Evolutionary conservation across 2,113 vertebrate genomes (phyloP).

Genomic region (Agapornis roseicollis): DNA sequence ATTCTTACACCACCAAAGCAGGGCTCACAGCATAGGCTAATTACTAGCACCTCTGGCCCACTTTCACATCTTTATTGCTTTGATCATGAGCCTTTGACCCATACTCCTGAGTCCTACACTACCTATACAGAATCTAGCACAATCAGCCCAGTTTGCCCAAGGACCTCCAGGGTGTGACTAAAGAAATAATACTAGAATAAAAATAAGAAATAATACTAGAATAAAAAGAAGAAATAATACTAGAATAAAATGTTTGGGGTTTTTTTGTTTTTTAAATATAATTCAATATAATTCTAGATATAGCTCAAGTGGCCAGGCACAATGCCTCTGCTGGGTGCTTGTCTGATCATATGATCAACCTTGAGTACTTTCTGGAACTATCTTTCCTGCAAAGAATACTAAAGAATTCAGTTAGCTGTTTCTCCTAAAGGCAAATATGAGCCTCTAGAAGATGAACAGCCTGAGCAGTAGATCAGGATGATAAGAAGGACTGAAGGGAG

Average conservation of each 20-base stretch:
- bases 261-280: background rate
- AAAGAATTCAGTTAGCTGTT: background rate
- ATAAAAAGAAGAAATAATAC: background rate
- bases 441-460: background rate
- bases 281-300: background rate
- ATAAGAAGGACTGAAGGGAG: background rate
- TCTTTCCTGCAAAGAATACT: background rate
- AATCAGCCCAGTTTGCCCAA: background rate
- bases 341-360: background rate
- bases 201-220: background rate
- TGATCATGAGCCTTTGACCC: background rate
- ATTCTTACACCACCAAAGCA: background rate
- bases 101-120: background rate
- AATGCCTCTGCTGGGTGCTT: background rate
- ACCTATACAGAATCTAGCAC: background rate
- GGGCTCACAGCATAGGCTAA: background rate
- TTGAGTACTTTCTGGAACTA: background rate
- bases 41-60: conserved; percentile 1
- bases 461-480: background rate
- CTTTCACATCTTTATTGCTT: conserved; percentile 10
- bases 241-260: background rate
- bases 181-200: background rate
- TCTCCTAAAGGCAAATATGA: background rate
- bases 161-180: background rate
- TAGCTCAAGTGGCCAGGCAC: background rate